Evolutionary conservation across 2,797 vertebrate species (phyloP), one percentile per base, ranked within the genome.

Genomic region (Coccyzus lansbergi): DNA sequence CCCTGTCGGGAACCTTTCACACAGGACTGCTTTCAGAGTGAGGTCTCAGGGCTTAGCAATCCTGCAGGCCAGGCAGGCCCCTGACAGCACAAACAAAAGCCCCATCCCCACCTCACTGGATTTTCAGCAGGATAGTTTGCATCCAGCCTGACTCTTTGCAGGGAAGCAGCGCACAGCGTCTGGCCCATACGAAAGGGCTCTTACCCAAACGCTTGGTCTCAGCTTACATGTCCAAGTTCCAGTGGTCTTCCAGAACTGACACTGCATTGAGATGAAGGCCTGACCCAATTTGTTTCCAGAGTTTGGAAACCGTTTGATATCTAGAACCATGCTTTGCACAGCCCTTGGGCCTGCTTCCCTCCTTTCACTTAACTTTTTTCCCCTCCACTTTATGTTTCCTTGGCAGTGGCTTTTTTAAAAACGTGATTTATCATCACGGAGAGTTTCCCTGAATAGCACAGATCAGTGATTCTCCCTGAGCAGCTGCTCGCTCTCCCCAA

Each of bases 371-470:
- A 10, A 13, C 22, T n/a, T 13, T 85, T 65, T 85, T 67, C n/a
- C 12, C 38, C 56, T 25, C 46, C 9, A 69, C 52, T 75, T 63
- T 56, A 38, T 58, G 33, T 68, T 90, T 78, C 29, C 34, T 88
- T 86, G 29, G 46, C 18, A 44, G 26, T 55, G 44, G 53, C n/a
- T 82, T 82, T 90, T 72, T 86, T 34, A 0, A 15, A 42, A 56
- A 63, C 10, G 9, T 33, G 36, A 78, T 22, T 80, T 44, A 38
- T 33, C 2, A 0, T 81, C 38, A 51, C 17, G 21, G 74, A 56
- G 49, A n/a, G 19, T 78, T 68, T 92, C 77, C 51, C 38, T 33
- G 74, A 92, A 71, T 29, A 81, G 92, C 83, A 88, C 42, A 69
- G 36, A 93, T 51, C 2, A 2, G 19, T 79, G 58, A 38, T 56